Percentiles rank a stretch among this genome's conserved stretches.
Evolutionary conservation across 2,888 invertebrate genomes (phyloP).

Genomic region (Carpatolechia fugitivella): DNA sequence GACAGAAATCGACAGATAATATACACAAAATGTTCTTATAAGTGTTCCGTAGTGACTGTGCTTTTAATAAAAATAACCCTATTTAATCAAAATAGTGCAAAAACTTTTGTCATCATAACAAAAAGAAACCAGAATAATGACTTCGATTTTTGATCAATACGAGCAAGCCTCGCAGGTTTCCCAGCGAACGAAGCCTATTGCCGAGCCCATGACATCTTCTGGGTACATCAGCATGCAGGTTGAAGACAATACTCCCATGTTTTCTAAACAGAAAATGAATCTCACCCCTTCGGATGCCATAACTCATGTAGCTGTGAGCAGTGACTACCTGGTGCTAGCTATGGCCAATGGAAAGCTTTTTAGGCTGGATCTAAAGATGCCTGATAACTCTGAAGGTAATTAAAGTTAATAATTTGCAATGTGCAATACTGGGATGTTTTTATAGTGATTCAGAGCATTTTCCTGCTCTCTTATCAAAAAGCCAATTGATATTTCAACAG

Average conservation of each 20-base stretch:
- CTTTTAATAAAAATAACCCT: too few species aligned
- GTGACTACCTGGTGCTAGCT: conserved; percentile 89
- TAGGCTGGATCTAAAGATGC: conserved; percentile 88
- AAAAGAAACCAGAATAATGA: conserved; percentile 74
- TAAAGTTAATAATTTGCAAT: not conserved
- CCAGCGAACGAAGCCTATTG: conserved; percentile 53
- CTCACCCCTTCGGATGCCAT: conserved; percentile 89
- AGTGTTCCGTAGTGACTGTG: too few species aligned
- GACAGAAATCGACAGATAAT: too few species aligned
- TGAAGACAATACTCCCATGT: conserved; percentile 90
- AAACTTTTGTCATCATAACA: not conserved
- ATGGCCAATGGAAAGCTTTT: conserved; percentile 90
- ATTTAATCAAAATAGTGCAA: too few species aligned
- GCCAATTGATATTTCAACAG: too few species aligned
- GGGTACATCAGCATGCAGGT: conserved; percentile 77
- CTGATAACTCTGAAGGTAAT: conserved; percentile 87
- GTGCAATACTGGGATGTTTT: too few species aligned
- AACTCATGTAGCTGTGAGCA: conserved; percentile 88
- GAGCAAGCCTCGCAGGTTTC: conserved; percentile 85
- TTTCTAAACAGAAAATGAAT: conserved; percentile 90
- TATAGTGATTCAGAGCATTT: not conserved
- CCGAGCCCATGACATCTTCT: conserved; percentile 70
- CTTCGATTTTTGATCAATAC: conserved; percentile 91
- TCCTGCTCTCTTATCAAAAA: not conserved
- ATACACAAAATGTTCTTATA: too few species aligned